phyloP scores from a whole-genome alignment of 2,113 vertebrate species.

The Hypanus sabinus region DNA sequence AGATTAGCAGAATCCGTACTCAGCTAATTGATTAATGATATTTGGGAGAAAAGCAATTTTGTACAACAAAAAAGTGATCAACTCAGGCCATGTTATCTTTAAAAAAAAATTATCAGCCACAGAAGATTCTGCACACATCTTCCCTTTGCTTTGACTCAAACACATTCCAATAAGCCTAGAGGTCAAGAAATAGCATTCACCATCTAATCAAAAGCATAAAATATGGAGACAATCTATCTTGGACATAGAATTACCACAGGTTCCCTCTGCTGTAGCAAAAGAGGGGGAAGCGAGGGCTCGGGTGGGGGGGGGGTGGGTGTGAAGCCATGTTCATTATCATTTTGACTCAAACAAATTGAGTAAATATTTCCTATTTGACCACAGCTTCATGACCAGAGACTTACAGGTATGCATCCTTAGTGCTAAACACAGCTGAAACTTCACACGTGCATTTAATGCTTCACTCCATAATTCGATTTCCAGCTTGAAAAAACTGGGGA shows the following conservation, averaged over 20 bases:
- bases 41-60: background rate
- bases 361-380: no score
- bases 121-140: background rate
- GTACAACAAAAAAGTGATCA: background rate
- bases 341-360: no score
- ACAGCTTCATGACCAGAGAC: no score
- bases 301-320: no score
- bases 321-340: no score
- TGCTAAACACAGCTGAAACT: background rate
- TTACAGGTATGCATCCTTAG: no score
- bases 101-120: background rate
- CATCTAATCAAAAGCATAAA: background rate
- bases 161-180: background rate
- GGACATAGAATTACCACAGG: background rate
- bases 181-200: background rate
- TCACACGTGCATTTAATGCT: background rate
- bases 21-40: background rate
- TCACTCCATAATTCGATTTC: background rate
- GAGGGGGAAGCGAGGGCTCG: no score
- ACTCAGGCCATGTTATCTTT: no score
- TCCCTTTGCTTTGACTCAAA: conserved; percentile 9
- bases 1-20: background rate
- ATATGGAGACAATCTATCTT: background rate
- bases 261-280: no score
- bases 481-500: no score